A percentile compares a stretch with the other conserved stretches of the same genome.
Evolutionary conservation across 2,113 vertebrate species (phyloP).

Genomic region (Sylvietta virens): DNA sequence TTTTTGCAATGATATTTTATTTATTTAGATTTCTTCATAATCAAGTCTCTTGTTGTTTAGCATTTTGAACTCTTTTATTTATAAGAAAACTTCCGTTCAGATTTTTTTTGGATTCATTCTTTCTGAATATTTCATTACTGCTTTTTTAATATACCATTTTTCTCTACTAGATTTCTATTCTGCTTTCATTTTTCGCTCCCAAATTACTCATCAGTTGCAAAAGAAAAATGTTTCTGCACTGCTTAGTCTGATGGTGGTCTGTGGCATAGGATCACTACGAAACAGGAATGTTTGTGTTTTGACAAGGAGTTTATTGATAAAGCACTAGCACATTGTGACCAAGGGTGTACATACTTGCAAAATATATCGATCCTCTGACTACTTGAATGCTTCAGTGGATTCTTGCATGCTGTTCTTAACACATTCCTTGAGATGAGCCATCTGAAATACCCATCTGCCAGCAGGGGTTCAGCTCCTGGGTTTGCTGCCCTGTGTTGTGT

Average conservation of each 20-base stretch:
- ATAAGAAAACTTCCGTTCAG: not conserved
- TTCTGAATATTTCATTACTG: not conserved
- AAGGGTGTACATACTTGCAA: not conserved
- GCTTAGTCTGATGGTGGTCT: not conserved
- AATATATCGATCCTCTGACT: not conserved
- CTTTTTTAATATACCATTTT: not conserved
- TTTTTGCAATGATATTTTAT: too few relatives aligned
- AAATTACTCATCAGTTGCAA: not conserved
- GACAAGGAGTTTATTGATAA: not conserved
- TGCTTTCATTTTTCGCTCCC: not conserved
- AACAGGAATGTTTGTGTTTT: not conserved
- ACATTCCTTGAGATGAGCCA: not conserved
- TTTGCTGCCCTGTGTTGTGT: not conserved
- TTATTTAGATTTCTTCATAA: not conserved
- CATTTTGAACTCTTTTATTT: not conserved
- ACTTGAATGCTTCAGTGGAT: not conserved
- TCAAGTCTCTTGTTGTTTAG: not conserved
- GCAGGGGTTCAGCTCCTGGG: not conserved
- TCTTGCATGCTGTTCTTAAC: not conserved
- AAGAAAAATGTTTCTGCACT: not conserved
- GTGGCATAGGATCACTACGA: not conserved
- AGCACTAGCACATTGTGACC: not conserved
- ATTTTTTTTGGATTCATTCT: not conserved
- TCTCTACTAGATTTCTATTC: not conserved
- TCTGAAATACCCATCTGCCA: not conserved